Evolutionary conservation across 2,888 invertebrate genomes (phyloP).

Genomic region (Tipula confusa): DNA sequence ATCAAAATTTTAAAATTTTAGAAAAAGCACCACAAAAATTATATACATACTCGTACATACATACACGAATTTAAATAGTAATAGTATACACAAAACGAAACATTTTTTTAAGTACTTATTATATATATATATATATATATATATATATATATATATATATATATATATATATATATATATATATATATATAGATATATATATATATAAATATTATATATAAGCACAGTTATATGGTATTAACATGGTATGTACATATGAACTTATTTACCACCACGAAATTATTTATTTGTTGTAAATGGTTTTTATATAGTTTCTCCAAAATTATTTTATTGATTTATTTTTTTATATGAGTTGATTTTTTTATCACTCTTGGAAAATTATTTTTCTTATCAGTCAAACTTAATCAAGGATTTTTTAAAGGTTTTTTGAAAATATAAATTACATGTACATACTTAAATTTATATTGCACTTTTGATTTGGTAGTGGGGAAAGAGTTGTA

Average conservation of each 20-base stretch:
- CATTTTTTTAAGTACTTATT: background rate
- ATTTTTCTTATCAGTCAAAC: constrained; percentile 25
- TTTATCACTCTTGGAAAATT: background rate
- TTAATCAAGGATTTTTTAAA: constrained; percentile 7
- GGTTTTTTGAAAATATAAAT: background rate
- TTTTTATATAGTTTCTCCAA: constrained; percentile 4
- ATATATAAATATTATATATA: background rate
- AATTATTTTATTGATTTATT: background rate
- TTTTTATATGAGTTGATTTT: background rate
- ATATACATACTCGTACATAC: background rate
- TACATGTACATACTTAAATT: background rate
- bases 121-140: background rate
- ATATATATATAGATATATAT: background rate
- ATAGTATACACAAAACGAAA: background rate
- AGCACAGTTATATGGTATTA: background rate
- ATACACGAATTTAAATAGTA: background rate
- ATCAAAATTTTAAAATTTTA: constrained; percentile 5
- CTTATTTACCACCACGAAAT: constrained; percentile 4
- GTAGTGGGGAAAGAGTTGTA: too few relatives aligned
- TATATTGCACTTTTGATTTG: background rate
- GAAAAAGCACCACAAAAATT: background rate
- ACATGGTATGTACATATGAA: background rate
- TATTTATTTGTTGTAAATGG: background rate
- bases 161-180: background rate
- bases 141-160: background rate